Base-by-base conservation (phyloP, 2,888 invertebrate species). In the Protonemura montana region DNA sequence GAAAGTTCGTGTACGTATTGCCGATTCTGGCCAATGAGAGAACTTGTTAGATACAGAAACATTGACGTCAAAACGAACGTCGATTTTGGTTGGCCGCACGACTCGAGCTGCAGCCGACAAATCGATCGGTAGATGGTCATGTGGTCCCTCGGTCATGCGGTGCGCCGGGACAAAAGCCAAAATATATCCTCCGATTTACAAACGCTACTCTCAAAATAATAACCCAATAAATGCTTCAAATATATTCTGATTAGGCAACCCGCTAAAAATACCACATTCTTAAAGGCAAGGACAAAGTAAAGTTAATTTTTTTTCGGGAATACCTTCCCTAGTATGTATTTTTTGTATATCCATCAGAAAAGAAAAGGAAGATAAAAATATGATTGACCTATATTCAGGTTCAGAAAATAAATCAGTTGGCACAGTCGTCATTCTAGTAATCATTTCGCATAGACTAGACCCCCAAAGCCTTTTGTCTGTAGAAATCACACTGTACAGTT, bases 81-180 rank as follows among this genome's bases (percentile, higher is more conserved):
- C 28, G 81, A 28, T 81, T 81, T 28, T 81, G 29, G 28, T 81
- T 81, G 81, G 81, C n/a, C 30, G n/a, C n/a, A 27, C 3, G 26
- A 78, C 78, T 78, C 3, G 26, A 28, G 26, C 2, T 25, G 27
- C 78, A 78, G 26, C 78, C 13, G 59, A 13, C 59, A 21, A 13
- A 59, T 59, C 59, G 59, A 59, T 59, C 13, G 59, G 59, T 59
- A 41, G 6, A 59, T 59, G 59, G 59, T 59, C 59, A 59, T 59
- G 59, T 59, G 59, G 59, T 21, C 21, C 13, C 16, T 3, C 21
- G 13, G 59, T 59, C 59, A 59, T 59, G 59, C 59, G 59, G 59
- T 59, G 35, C 35, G 35, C 35, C 59, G 59, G 59, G 59, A 59
- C 21, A 59, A 59, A 3, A 59, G 59, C 59, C 59, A 59, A 59